Percentiles rank a stretch among this genome's conserved stretches.
Evolutionary conservation across 1,140 invertebrate species (phyloP).

Genomic region (Dendrolimus kikuchii): DNA sequence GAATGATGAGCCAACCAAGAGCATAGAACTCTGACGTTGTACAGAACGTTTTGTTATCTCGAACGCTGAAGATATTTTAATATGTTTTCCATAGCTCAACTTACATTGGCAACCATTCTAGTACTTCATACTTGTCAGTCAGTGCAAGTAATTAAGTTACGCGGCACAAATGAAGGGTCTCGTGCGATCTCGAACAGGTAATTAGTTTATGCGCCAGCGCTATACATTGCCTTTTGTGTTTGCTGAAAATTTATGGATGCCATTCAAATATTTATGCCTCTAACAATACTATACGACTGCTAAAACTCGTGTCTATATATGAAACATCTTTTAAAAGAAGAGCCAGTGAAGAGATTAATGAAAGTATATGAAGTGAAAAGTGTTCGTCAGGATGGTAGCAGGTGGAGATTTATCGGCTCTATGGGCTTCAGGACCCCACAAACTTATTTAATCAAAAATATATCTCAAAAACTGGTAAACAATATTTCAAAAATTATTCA

Average conservation of each 20-base stretch:
- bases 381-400: too few species aligned
- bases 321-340: too few species aligned
- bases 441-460: too few species aligned
- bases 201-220: conserved; percentile 53
- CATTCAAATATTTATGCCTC: not conserved
- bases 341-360: too few species aligned
- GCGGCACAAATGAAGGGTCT: conserved; percentile 54
- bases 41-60: too few species aligned
- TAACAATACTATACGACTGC: not conserved
- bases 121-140: conserved; percentile 38
- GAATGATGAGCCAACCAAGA: too few species aligned
- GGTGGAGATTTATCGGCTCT: too few species aligned
- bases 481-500: too few species aligned
- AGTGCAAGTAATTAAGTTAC: conserved; percentile 61
- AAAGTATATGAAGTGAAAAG: too few species aligned
- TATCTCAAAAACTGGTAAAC: too few species aligned
- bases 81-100: conserved; percentile 18
- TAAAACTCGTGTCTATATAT: not conserved
- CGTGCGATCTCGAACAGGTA: conserved; percentile 48
- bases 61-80: conserved; percentile 2
- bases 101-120: conserved; percentile 26
- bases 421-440: too few species aligned
- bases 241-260: not conserved
- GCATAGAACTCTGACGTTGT: too few species aligned
- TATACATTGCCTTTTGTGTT: conserved; percentile 27